phyloP scores from a whole-genome alignment of 1,140 invertebrate species.

The Aphidius ervi region DNA sequence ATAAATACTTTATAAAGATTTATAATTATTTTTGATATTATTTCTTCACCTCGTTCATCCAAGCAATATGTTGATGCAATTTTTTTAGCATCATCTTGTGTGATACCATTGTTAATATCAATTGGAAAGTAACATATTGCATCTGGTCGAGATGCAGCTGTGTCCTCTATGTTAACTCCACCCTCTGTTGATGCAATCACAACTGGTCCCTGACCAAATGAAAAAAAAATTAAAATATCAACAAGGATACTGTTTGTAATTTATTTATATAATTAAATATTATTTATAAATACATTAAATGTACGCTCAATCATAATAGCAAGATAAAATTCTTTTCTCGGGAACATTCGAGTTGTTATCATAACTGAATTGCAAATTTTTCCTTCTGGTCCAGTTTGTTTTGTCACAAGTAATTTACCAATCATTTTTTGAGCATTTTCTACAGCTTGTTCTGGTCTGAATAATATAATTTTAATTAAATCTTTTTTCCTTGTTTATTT shows the following conservation, averaged over 20 bases:
- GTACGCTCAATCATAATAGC: conserved; percentile 96
- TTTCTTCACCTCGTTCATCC: conserved; percentile 59
- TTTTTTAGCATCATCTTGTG: conserved; percentile 68
- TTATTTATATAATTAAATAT: conserved; percentile 1
- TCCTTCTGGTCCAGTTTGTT: conserved; percentile 92
- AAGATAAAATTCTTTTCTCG: conserved; percentile 92
- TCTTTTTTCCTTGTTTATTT: not conserved
- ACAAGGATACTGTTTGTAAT: not conserved
- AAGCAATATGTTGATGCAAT: conserved; percentile 83
- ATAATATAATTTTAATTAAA: conserved; percentile 25
- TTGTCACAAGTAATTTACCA: conserved; percentile 86
- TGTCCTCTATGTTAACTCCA: conserved; percentile 96
- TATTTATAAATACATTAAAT: conserved; percentile 66
- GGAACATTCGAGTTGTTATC: conserved; percentile 94
- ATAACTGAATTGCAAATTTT: conserved; percentile 93
- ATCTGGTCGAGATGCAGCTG: conserved; percentile 85
- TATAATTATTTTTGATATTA: conserved; percentile 76
- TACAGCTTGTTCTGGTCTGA: conserved; percentile 81
- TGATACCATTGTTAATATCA: conserved; percentile 79
- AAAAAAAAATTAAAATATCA: conserved; percentile 6
- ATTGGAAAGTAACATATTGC: conserved; percentile 91
- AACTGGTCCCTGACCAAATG: conserved; percentile 76
- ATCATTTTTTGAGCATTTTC: conserved; percentile 86
- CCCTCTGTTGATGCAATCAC: conserved; percentile 94
- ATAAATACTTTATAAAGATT: conserved; percentile 88